Percentiles rank a stretch among this genome's conserved stretches.
These are phyloP conservation scores for Drosophila merina DNA, from an alignment of 2,888 invertebrate genomes.

Conservation along the genomic window DNA sequence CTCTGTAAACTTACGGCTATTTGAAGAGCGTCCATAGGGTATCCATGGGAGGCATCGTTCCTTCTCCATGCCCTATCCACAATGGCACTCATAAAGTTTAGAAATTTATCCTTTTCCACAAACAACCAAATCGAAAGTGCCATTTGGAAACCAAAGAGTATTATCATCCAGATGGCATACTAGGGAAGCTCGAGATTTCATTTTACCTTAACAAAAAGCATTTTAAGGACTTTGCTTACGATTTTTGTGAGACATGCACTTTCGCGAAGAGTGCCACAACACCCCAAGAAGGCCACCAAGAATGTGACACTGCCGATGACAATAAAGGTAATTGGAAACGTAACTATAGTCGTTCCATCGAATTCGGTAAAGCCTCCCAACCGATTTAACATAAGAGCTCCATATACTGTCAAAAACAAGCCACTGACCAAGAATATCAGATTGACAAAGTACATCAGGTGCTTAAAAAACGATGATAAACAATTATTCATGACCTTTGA, in stretches of 20 bases:
- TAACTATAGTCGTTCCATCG: conserved; percentile 84
- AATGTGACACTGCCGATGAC: conserved; percentile 89
- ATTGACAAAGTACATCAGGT: conserved; percentile 10
- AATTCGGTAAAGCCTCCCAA: conserved; percentile 85
- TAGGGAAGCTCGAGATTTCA: conserved; percentile 73
- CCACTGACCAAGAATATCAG: conserved; percentile 86
- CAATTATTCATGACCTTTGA: conserved; percentile 2
- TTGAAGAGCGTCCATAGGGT: conserved; percentile 78
- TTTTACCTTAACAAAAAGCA: background rate
- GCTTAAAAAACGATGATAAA: conserved; percentile 5
- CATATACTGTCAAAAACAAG: conserved; percentile 87
- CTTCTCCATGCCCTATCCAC: conserved; percentile 84
- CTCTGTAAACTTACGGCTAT: conserved; percentile 67
- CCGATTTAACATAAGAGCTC: conserved; percentile 87
- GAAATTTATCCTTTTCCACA: conserved; percentile 86
- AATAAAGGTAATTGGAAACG: conserved; percentile 88
- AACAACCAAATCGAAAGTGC: conserved; percentile 89
- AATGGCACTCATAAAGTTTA: conserved; percentile 85
- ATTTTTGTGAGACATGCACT: conserved; percentile 93
- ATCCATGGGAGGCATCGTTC: conserved; percentile 55
- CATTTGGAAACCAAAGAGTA: conserved; percentile 89
- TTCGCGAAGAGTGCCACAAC: conserved; percentile 94
- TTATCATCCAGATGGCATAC: conserved; percentile 89
- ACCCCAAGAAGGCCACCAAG: conserved; percentile 93
- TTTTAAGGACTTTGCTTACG: conserved; percentile 85